Evolutionary conservation across 2,797 vertebrate genomes (phyloP).

Genomic region (Tapirus indicus): DNA sequence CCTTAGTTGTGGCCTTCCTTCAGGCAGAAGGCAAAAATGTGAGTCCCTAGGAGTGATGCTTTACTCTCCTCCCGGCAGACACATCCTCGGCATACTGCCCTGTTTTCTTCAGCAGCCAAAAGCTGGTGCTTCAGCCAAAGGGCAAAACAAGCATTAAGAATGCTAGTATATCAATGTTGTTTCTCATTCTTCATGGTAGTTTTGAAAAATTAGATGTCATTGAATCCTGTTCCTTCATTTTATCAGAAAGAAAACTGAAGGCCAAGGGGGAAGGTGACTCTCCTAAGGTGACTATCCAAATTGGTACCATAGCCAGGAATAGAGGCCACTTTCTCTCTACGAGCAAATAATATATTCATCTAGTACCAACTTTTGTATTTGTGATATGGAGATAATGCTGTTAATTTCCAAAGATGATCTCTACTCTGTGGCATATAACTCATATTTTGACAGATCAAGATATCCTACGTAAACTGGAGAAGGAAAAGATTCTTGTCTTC

Average conservation of each 20-base stretch:
- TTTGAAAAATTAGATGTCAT: slow-evolving; percentile 16
- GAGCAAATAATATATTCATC: slow-evolving; percentile 9
- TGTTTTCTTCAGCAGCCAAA: slow-evolving; percentile 36
- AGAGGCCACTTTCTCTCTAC: slow-evolving; percentile 47
- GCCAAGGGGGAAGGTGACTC: slow-evolving; percentile 18
- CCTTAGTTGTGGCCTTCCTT: slow-evolving; percentile 37
- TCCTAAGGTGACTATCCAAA: slow-evolving; percentile 35
- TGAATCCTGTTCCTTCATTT: slow-evolving; percentile 49
- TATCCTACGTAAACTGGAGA: slow-evolving; percentile 97
- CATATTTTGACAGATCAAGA: slow-evolving; percentile 95
- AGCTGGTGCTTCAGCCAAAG: slow-evolving; percentile 10
- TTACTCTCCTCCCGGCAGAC: slow-evolving; percentile 2
- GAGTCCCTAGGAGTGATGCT: neutral
- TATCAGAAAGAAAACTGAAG: slow-evolving; percentile 44
- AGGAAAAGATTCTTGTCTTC: slow-evolving; percentile 99
- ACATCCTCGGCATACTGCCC: neutral
- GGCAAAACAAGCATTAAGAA: slow-evolving; percentile 46
- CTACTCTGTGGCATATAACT: slow-evolving; percentile 64
- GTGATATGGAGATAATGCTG: slow-evolving; percentile 27
- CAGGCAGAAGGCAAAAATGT: slow-evolving; percentile 31
- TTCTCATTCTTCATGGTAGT: slow-evolving; percentile 38
- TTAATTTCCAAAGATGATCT: slow-evolving; percentile 71
- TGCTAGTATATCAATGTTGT: slow-evolving; percentile 21
- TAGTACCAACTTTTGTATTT: slow-evolving; percentile 47
- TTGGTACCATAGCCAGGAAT: neutral